These are phyloP conservation scores for Aphidius ervi DNA, from an alignment of 1,140 invertebrate species.

Conservation along the genomic window DNA sequence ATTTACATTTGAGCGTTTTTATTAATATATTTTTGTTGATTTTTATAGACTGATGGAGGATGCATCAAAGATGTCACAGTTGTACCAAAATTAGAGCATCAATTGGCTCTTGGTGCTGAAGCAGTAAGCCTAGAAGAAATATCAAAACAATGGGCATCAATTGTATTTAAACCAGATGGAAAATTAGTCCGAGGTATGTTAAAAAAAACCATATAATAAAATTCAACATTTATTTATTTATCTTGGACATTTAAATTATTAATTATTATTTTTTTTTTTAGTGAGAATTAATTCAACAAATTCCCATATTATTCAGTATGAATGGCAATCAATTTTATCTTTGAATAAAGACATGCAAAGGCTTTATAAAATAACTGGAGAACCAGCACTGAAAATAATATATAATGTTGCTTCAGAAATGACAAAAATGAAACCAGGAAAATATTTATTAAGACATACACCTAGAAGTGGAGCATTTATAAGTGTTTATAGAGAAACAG, in stretches of 20 bases:
- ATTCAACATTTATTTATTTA: conserved; percentile 9
- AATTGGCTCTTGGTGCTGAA: conserved; percentile 48
- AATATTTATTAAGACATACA: conserved; percentile 48
- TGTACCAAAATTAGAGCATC: conserved; percentile 52
- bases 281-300: conserved; percentile 39
- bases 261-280: conserved; percentile 31
- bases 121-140: conserved; percentile 45
- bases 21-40: conserved; percentile 1
- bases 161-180: conserved; percentile 48
- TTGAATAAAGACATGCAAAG: conserved; percentile 42
- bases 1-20: conserved; percentile 3
- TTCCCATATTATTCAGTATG: conserved; percentile 44
- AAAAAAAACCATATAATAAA: conserved; percentile 1
- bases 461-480: conserved; percentile 46
- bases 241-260: conserved; percentile 1
- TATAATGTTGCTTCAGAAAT: conserved; percentile 46
- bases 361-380: conserved; percentile 40
- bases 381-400: conserved; percentile 38
- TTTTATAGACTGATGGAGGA: conserved; percentile 17
- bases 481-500: conserved; percentile 35
- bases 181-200: conserved; percentile 46
- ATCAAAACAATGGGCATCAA: conserved; percentile 46
- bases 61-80: conserved; percentile 36
- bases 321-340: conserved; percentile 41
- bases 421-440: conserved; percentile 36